Percentiles rank a stretch among this genome's conserved stretches.
Conservation (phyloP, 2,797 vertebrate genomes). For the Crenuchus spilurus region DNA sequence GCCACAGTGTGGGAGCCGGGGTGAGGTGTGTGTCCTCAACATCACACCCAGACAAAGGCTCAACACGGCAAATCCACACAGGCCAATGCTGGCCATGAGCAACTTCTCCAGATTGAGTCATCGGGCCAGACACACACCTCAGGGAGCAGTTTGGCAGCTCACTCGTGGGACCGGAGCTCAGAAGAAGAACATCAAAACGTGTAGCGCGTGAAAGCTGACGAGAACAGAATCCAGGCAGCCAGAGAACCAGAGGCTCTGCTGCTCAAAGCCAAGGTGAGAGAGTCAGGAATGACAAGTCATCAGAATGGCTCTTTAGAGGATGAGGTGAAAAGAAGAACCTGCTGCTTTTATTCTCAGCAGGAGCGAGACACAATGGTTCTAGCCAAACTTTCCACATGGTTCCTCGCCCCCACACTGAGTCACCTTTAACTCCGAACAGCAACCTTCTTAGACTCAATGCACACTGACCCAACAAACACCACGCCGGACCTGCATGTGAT, state of each 20-base stretch:
- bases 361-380: neutral
- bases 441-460: neutral
- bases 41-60: neutral
- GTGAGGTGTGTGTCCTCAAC: neutral
- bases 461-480: neutral
- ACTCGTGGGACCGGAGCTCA: neutral
- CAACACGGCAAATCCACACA: neutral
- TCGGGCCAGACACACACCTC: neutral
- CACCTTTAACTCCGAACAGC: neutral
- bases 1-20: too few relatives aligned
- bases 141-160: neutral
- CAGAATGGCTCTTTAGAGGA: neutral
- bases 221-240: neutral
- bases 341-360: neutral
- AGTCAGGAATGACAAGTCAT: neutral
- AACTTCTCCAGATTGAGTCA: slow-evolving; percentile 7
- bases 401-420: neutral
- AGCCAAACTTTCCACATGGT: neutral
- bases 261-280: neutral
- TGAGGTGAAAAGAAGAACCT: neutral
- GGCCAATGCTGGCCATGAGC: neutral
- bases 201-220: neutral
- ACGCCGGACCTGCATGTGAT: too few relatives aligned
- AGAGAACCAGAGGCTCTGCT: neutral
- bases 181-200: neutral